A percentile compares a stretch with the other conserved stretches of the same genome.
Conservation (phyloP, 1,140 invertebrate species). For the Heliothis subflexa region DNA sequence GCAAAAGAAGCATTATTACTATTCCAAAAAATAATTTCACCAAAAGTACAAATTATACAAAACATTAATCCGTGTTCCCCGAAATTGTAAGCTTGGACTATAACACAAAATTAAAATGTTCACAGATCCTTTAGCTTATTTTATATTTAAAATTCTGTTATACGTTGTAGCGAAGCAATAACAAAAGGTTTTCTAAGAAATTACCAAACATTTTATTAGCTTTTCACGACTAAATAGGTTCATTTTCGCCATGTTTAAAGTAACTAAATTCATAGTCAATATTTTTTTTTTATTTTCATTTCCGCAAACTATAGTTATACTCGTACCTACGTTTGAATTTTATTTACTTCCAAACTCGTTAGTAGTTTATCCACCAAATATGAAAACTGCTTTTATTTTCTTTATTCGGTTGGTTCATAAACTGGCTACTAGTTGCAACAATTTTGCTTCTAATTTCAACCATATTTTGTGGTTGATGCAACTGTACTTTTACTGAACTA, state of each 20-base stretch:
- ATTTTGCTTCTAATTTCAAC: too few relatives aligned
- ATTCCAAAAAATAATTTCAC: too few relatives aligned
- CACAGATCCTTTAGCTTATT: conserved; percentile 2
- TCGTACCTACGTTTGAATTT: conserved; percentile 7
- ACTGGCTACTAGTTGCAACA: neutral
- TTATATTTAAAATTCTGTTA: conserved; percentile 16
- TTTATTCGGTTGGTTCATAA: neutral
- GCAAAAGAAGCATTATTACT: too few relatives aligned
- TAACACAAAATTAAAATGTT: conserved; percentile 33
- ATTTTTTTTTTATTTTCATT: neutral
- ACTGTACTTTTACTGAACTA: too few relatives aligned
- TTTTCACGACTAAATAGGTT: too few relatives aligned
- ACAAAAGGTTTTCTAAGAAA: neutral
- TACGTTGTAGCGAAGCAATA: neutral
- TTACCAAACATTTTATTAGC: neutral
- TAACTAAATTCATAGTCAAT: neutral
- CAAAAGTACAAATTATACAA: conserved; percentile 8
- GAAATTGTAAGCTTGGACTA: conserved; percentile 12
- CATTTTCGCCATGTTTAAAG: too few relatives aligned
- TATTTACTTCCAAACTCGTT: conserved; percentile 19
- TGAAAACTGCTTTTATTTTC: neutral
- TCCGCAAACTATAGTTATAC: neutral
- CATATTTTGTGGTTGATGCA: too few relatives aligned
- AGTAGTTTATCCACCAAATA: neutral
- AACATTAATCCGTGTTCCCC: conserved; percentile 28